A percentile compares a stretch with the other conserved stretches of the same genome.
Evolutionary conservation across 2,113 vertebrate species (phyloP).

Genomic region (Trochalopteron elliotii): DNA sequence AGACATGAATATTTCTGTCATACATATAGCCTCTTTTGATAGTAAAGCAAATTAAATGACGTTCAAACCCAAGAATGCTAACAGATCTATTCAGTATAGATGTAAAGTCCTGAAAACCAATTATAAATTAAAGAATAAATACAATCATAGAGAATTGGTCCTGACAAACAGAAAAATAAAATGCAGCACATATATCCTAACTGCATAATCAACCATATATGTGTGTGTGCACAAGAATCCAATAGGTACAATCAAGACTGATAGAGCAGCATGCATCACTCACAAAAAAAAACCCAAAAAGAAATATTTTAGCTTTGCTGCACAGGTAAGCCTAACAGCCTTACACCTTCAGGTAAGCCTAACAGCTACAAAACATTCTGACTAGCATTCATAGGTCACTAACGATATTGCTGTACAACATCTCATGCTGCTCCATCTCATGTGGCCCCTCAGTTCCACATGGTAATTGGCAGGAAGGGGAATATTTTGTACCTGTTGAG

Average conservation of each 20-base stretch:
- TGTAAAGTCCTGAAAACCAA: not conserved
- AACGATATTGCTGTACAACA: not conserved
- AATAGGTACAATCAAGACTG: not conserved
- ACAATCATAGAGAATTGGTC: not conserved
- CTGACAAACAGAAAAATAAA: not conserved
- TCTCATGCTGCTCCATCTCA: fast-evolving
- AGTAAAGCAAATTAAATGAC: not conserved
- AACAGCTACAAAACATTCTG: not conserved
- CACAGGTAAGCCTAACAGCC: not conserved
- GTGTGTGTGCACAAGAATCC: fast-evolving
- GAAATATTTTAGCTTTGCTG: not conserved
- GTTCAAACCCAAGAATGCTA: not conserved
- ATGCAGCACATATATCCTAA: not conserved
- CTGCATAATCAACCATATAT: not conserved
- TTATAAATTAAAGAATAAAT: not conserved
- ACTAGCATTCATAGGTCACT: not conserved
- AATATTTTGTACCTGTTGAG: not conserved
- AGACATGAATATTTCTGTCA: not conserved
- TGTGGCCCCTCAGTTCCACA: not conserved
- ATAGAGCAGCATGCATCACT: not conserved
- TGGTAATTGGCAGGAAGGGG: not conserved
- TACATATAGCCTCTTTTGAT: not conserved
- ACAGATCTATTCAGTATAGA: not conserved
- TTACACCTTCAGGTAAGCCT: not conserved
- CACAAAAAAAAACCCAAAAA: not conserved